These are phyloP conservation scores for Perizoma flavofasciatum DNA, from an alignment of 2,888 invertebrate genomes.

Conservation along the genomic window DNA sequence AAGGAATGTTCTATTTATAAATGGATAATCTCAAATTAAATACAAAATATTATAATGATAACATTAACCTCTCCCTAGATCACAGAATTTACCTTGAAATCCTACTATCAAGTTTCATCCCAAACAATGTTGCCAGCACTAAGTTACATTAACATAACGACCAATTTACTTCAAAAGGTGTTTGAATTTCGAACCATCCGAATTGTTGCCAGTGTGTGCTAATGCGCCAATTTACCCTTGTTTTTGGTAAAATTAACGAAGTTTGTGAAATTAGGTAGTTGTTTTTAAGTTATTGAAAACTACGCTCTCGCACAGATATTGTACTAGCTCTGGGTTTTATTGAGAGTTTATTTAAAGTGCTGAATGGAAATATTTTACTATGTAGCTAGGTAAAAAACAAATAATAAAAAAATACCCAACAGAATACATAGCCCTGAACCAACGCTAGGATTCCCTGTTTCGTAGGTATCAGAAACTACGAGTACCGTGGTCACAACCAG, in stretches of 20 bases:
- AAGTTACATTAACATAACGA: slow-evolving; percentile 51
- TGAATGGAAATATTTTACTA: too few species aligned
- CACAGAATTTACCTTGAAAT: neutral
- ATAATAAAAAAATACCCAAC: too few species aligned
- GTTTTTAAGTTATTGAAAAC: neutral
- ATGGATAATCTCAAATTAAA: too few species aligned
- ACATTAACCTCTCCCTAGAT: too few species aligned
- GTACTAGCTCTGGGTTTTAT: neutral
- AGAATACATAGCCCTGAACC: too few species aligned
- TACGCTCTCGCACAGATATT: too few species aligned
- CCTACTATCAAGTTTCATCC: slow-evolving; percentile 36
- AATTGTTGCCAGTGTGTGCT: slow-evolving; percentile 44
- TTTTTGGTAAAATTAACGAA: slow-evolving; percentile 37
- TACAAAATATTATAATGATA: too few species aligned
- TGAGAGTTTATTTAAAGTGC: neutral
- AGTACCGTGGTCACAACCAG: too few species aligned
- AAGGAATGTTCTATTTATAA: too few species aligned
- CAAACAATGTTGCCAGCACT: slow-evolving; percentile 43
- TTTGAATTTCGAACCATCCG: slow-evolving; percentile 46
- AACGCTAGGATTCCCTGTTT: too few species aligned
- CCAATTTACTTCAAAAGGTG: slow-evolving; percentile 56
- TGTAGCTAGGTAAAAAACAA: too few species aligned
- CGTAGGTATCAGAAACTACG: too few species aligned
- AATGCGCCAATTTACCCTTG: slow-evolving; percentile 47
- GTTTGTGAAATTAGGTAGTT: slow-evolving; percentile 23